phyloP scores from a whole-genome alignment of 2,888 invertebrate genomes.

The Neoscelio sp. region DNA sequence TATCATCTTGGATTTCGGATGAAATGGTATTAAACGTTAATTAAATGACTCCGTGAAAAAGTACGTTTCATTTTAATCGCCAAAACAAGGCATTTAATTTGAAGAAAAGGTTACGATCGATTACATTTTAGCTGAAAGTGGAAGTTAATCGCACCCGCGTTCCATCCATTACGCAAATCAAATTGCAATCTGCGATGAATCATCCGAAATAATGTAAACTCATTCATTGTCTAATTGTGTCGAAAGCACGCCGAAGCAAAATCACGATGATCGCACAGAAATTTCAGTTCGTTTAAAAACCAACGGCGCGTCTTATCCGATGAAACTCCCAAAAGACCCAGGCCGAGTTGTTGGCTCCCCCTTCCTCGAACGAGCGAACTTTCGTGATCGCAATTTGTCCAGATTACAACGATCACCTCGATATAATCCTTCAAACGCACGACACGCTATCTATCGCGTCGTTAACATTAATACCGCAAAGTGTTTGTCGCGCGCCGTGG shows the following conservation, averaged over 20 bases:
- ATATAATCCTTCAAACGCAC: conserved; percentile 6
- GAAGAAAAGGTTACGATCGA: too few species aligned
- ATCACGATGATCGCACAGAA: too few species aligned
- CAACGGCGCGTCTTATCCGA: conserved; percentile 12
- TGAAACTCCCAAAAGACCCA: too few species aligned
- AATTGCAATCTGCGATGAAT: too few species aligned
- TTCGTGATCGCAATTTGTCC: conserved; percentile 14
- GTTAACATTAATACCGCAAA: background rate
- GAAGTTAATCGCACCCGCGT: too few species aligned
- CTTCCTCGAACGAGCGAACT: too few species aligned
- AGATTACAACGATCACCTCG: conserved; percentile 3
- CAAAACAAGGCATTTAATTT: conserved; percentile 10
- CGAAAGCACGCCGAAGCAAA: too few species aligned
- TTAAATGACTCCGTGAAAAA: conserved; percentile 30
- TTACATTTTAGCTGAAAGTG: too few species aligned
- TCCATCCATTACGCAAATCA: too few species aligned
- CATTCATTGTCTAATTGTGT: conserved; percentile 11
- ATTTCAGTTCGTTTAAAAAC: too few species aligned
- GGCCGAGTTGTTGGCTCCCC: too few species aligned
- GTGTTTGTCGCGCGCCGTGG: background rate
- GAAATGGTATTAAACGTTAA: conserved; percentile 10
- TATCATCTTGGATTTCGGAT: conserved; percentile 42
- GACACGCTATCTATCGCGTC: background rate
- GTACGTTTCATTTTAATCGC: conserved; percentile 18
- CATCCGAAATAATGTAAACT: conserved; percentile 20